These are phyloP conservation scores for Paramormyrops hopkinsi DNA, from an alignment of 2,797 vertebrate species.

Conservation along the genomic window DNA sequence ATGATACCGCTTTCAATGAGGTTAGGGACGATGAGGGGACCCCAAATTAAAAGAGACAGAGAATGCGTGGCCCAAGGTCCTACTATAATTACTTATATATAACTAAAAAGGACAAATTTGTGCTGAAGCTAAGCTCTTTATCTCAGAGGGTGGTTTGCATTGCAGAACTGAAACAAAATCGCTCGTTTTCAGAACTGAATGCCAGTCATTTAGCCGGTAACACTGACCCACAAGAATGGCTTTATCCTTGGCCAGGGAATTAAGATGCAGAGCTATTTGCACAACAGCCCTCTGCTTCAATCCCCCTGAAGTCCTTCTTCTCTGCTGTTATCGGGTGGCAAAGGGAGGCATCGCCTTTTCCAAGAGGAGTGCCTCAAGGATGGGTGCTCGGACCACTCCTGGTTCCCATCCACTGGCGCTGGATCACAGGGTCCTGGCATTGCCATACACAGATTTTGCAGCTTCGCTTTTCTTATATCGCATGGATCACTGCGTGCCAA, in stretches of 20 bases:
- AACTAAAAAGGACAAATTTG: not conserved
- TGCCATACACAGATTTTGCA: not conserved
- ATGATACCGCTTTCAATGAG: not conserved
- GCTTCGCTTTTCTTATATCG: not conserved
- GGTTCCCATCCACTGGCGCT: not conserved
- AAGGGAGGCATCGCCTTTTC: not conserved
- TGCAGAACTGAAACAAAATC: not conserved
- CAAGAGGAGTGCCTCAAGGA: not conserved
- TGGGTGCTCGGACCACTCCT: not conserved
- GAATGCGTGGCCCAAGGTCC: not conserved
- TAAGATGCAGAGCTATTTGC: not conserved
- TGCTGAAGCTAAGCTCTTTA: not conserved
- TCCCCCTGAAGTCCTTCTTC: not conserved
- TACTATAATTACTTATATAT: not conserved
- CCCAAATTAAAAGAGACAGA: slow-evolving; percentile 5
- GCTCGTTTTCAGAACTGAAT: not conserved
- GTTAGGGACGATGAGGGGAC: not conserved
- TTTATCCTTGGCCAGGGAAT: not conserved
- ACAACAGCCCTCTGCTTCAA: not conserved
- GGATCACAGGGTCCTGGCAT: not conserved
- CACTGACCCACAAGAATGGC: not conserved
- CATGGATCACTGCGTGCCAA: not conserved
- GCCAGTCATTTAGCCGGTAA: not conserved
- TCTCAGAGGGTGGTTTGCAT: not conserved
- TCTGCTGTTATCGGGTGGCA: not conserved